Evolutionary conservation across 2,113 vertebrate genomes (phyloP), one percentile per base, ranked within the genome.

Genomic region (Cynocephalus volans): DNA sequence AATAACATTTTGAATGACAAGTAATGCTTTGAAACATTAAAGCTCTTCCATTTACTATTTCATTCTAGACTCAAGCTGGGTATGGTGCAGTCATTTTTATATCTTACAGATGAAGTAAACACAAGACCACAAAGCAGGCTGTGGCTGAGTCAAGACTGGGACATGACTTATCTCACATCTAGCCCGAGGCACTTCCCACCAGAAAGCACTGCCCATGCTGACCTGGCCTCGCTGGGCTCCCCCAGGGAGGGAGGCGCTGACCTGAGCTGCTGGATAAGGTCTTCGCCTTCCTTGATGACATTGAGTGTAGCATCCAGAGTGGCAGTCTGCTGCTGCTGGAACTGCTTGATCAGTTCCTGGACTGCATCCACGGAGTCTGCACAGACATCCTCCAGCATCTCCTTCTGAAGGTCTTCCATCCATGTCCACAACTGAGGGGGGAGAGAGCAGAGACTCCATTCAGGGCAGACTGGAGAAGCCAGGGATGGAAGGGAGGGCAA

Each of bases 371-470:
- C 99, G 0, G 99, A 99, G 84, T 99, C 99, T 12, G 99, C 99
- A 97, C 99, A 99, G 90, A 99, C 99, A 80, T 99, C 99, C 96
- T 99, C 99, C 98, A 99, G 90, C 89, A 99, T 99, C 98, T 99
- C 99, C 98, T 99, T 99, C 98, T 99, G 99, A 60, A 99, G 99
- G 97, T 99, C 99, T 98, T 99, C 99, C 99, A 99, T 99, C 99
- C 99, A 99, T 69, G 99, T 99, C 99, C 99, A 99, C 98, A 99
- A 97, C 99, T 99, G 98, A 69, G 95, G 94, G 97, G 97, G 60
- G 94, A 98, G 96, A 97, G 93, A 98, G 50, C 96, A 97, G 96
- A 98, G 98, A 98, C 93, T 98, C 90, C 88, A 98, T 95, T 98
- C 93, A 97, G 96, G 97, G 84, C 85, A 69, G n/a, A 31, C 4